Conservation (phyloP, 2,888 invertebrate genomes). For the Oscheius sp. region DNA sequence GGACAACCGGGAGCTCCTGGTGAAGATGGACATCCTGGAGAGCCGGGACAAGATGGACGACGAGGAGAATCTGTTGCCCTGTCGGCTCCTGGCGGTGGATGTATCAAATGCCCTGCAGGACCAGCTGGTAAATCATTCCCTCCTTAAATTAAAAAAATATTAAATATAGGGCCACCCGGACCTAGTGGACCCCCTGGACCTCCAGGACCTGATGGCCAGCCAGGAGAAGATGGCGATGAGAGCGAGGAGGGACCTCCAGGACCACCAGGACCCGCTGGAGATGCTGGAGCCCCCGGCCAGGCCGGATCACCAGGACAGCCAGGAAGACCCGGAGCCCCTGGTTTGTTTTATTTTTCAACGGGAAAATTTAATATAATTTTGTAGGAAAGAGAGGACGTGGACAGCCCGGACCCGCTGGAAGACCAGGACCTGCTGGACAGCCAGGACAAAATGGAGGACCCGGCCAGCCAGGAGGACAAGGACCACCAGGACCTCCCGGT, state of each 20-base stretch:
- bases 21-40: slow-evolving; percentile 30
- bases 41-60: slow-evolving; percentile 23
- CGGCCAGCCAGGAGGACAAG: slow-evolving; percentile 13
- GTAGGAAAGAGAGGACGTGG: slow-evolving; percentile 49
- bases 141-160: neutral
- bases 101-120: slow-evolving; percentile 39
- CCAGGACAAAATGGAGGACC: slow-evolving; percentile 18
- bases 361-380: too few species aligned
- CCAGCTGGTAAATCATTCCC: slow-evolving; percentile 28
- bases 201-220: slow-evolving; percentile 41
- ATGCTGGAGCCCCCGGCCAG: slow-evolving; percentile 41
- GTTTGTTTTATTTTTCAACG: slow-evolving; percentile 17
- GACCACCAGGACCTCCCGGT: slow-evolving; percentile 7
- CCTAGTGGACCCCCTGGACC: slow-evolving; percentile 43
- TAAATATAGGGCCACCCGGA: slow-evolving; percentile 38
- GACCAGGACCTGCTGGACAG: slow-evolving; percentile 15
- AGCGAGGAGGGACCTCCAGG: slow-evolving; percentile 48
- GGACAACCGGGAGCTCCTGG: slow-evolving; percentile 29
- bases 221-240: slow-evolving; percentile 39
- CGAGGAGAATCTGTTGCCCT: slow-evolving; percentile 9
- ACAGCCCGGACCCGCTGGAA: slow-evolving; percentile 33
- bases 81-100: neutral
- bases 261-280: slow-evolving; percentile 53
- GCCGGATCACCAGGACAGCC: slow-evolving; percentile 46
- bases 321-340: slow-evolving; percentile 48